These are phyloP conservation scores for Leistus spinibarbis DNA, from an alignment of 2,888 invertebrate species.

Conservation along the genomic window DNA sequence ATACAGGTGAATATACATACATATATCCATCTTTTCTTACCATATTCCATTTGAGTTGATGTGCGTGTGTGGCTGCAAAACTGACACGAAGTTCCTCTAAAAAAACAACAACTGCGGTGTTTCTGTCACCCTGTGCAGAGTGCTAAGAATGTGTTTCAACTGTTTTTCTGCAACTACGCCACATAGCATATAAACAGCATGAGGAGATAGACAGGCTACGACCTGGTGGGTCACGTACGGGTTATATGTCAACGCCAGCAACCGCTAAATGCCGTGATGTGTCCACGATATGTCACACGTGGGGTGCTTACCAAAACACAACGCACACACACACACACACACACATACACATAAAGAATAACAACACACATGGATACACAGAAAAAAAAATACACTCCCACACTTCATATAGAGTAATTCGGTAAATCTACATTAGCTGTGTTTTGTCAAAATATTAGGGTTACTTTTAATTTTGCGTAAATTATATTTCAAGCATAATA, in stretches of 20 bases:
- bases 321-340: not conserved
- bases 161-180: not conserved
- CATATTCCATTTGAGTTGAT: not conserved
- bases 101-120: not conserved
- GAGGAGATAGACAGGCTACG: not conserved
- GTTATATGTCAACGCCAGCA: slow-evolving; percentile 16
- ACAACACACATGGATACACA: not conserved
- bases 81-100: not conserved
- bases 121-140: not conserved
- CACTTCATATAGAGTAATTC: too few relatives aligned
- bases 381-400: not conserved
- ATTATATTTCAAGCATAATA: too few relatives aligned
- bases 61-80: slow-evolving; percentile 1
- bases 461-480: too few relatives aligned
- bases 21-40: too few relatives aligned
- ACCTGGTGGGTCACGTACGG: slow-evolving; percentile 5
- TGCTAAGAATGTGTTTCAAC: slow-evolving; percentile 1
- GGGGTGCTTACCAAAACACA: slow-evolving; percentile 9
- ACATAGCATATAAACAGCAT: too few relatives aligned
- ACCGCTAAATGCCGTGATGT: slow-evolving; percentile 11
- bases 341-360: not conserved
- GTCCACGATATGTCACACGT: slow-evolving; percentile 16
- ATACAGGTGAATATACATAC: not conserved
- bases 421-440: too few relatives aligned
- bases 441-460: too few relatives aligned